Conservation (phyloP, 2,797 vertebrate genomes). For the Psittacula echo region DNA sequence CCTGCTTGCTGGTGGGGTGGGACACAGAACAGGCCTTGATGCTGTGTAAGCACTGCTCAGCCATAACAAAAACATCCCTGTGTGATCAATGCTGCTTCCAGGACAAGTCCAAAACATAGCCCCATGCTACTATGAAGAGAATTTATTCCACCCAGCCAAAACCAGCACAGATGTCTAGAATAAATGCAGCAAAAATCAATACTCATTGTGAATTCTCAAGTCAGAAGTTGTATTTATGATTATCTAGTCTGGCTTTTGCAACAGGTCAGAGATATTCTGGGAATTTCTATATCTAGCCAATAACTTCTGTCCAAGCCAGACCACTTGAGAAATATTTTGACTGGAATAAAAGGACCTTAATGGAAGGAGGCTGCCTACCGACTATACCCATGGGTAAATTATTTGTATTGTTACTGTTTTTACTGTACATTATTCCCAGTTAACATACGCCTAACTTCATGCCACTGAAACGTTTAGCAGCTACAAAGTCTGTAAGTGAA, state of each 20-base stretch:
- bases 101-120: not conserved
- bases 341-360: not conserved
- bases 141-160: not conserved
- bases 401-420: not conserved
- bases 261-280: not conserved
- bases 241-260: not conserved
- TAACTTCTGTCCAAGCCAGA: not conserved
- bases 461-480: not conserved
- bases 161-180: not conserved
- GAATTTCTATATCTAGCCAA: not conserved
- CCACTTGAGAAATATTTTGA: not conserved
- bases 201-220: not conserved
- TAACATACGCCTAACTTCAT: not conserved
- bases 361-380: rapidly evolving
- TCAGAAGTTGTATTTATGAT: not conserved
- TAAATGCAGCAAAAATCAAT: not conserved
- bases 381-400: not conserved
- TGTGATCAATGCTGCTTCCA: not conserved
- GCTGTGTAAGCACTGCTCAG: not conserved
- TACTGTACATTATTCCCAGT: not conserved
- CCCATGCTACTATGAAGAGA: not conserved
- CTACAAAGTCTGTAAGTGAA: not conserved
- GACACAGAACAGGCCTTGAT: not conserved
- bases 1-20: not conserved
- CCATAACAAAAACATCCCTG: not conserved